Conservation (phyloP, 2,888 invertebrate genomes). For the Eupelmus urozonus region DNA sequence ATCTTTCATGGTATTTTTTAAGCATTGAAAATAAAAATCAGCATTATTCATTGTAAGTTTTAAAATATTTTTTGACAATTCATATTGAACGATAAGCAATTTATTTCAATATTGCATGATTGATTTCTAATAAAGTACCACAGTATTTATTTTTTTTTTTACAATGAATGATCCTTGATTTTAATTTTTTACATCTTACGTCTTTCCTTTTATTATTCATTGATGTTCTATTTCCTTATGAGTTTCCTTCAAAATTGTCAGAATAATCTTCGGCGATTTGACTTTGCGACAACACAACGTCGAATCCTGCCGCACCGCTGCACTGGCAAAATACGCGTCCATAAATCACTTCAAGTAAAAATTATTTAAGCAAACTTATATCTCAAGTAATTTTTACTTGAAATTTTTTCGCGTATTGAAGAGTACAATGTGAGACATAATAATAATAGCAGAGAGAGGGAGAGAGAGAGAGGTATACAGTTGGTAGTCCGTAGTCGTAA, state of each 20-base stretch:
- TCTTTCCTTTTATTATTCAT: background rate
- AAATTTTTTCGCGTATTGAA: background rate
- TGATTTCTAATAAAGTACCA: no score
- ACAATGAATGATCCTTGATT: slow-evolving; percentile 8
- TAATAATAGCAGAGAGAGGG: background rate
- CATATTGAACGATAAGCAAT: background rate
- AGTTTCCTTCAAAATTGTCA: background rate
- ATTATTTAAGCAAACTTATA: no score
- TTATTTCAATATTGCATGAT: no score
- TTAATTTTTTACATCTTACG: slow-evolving; percentile 3
- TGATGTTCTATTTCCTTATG: background rate
- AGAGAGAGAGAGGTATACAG: background rate
- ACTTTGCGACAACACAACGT: slow-evolving; percentile 27
- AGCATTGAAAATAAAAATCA: slow-evolving; percentile 35
- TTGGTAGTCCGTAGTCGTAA: slow-evolving; percentile 43
- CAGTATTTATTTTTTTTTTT: background rate
- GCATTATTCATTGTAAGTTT: background rate
- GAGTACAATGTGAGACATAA: slow-evolving; percentile 1
- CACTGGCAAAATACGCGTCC: background rate
- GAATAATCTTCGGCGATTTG: background rate
- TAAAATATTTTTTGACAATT: no score
- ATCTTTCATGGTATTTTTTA: slow-evolving; percentile 28
- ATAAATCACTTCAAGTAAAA: no score
- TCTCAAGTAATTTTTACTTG: no score
- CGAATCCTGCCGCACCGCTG: slow-evolving; percentile 1